Evolutionary conservation across 2,888 invertebrate genomes (phyloP), one percentile per base, ranked within the genome.

Genomic region (Eledona agricola): DNA sequence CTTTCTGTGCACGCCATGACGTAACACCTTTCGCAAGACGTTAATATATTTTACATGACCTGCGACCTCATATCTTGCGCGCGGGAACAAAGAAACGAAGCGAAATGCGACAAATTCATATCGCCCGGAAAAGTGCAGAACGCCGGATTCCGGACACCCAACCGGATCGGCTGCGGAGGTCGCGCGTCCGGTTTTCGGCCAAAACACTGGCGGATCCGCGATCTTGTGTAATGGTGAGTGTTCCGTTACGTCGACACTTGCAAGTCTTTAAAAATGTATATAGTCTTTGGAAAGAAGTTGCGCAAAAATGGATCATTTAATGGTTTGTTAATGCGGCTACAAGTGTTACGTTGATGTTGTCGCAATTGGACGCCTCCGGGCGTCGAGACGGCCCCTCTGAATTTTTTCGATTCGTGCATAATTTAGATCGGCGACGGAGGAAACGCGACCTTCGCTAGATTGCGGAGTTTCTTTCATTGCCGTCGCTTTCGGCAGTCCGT

Each of bases 221-320:
- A 7, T 13, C 25, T 32, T 32, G 31, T 16, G 31, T 17, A 32
- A 32, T 6, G n/a, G 29, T 17, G 31, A 32, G 7, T 32, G 31
- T 32, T 32, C 16, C 10, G 5, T 32, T 29, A 29, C 29, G 29
- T 29, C 29, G 29, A 5, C 29, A 16, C 31, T 7, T 16, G 17
- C 10, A 17, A 32, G 31, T 7, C 7, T 17, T 32, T 17, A 9
- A 13, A 32, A 32, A 32, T 32, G 12, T 29, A 29, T 29, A 29
- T 32, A 32, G 10, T 32, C 31, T 32, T 16, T 32, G 7, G 31
- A 16, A 32, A 32, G 31, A 32, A n/a, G 34, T 34, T 34, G 34
- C 34, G 34, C 15, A 34, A 34, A 34, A 34, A 34, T 34, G 34
- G 34, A 34, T 34, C 34, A 20, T 10, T 34, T 34, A 34, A 34